A percentile compares a stretch with the other conserved stretches of the same genome.
These are phyloP conservation scores for Phenacoccus solenopsis DNA, from an alignment of 1,140 invertebrate species.

Conservation along the genomic window DNA sequence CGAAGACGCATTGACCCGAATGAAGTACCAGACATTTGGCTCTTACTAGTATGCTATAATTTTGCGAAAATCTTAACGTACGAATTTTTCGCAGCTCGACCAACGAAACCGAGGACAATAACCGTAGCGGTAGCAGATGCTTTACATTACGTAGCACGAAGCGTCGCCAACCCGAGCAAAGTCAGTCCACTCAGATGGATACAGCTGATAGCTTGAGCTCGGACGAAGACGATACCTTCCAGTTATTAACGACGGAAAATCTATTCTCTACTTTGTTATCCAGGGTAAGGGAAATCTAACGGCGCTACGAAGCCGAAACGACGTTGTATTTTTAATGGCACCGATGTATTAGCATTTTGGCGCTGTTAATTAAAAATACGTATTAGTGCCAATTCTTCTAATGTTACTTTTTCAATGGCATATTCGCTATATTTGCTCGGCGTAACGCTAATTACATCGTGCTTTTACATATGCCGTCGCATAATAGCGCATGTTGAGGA, in stretches of 20 bases:
- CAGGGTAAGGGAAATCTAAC: conserved; percentile 41
- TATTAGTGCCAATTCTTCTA: background rate
- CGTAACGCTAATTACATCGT: too few species aligned
- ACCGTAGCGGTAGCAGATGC: conserved; percentile 20
- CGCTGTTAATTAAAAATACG: conserved; percentile 2
- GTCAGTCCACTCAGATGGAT: conserved; percentile 52
- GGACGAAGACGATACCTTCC: conserved; percentile 78
- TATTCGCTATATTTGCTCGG: background rate
- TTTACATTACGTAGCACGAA: conserved; percentile 28
- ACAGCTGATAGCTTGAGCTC: conserved; percentile 70
- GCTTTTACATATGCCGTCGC: too few species aligned
- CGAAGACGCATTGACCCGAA: conserved; percentile 37
- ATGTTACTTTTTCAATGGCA: background rate
- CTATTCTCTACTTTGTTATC: conserved; percentile 74
- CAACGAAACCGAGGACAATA: background rate
- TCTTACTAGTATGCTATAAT: background rate
- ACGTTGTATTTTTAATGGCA: background rate
- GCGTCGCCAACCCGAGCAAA: conserved; percentile 25
- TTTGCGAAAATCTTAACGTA: background rate
- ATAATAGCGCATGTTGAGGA: too few species aligned
- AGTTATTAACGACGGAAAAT: conserved; percentile 77
- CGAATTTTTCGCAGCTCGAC: background rate
- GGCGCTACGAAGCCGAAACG: background rate
- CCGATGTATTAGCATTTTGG: background rate
- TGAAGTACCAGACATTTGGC: conserved; percentile 39